These are phyloP conservation scores for Cyprinodon tularosa DNA, from an alignment of 2,113 vertebrate genomes.

Conservation along the genomic window DNA sequence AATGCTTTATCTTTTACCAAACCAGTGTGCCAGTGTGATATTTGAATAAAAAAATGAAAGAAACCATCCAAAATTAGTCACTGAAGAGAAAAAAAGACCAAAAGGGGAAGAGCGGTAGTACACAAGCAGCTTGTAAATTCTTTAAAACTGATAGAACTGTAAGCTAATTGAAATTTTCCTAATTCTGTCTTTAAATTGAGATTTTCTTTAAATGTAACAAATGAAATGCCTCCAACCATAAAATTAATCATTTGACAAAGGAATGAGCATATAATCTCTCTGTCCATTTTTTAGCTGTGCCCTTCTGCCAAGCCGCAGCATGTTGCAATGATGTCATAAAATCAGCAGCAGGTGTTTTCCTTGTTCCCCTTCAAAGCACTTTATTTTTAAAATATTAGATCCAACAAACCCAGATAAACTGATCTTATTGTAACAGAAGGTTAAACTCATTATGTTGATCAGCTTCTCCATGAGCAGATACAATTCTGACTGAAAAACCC, in stretches of 20 bases:
- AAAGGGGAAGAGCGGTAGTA: no score
- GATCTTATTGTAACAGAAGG: conserved; percentile 46
- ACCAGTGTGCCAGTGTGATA: no score
- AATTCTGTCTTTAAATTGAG: not conserved
- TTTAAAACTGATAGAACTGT: no score
- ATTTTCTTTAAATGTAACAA: not conserved
- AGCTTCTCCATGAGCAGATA: conserved; percentile 37
- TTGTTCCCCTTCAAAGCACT: conserved; percentile 48
- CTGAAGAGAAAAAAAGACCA: no score
- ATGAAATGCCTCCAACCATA: no score
- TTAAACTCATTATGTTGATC: conserved; percentile 12
- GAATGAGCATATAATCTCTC: not conserved
- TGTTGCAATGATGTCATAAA: conserved; percentile 49
- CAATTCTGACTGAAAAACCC: not conserved
- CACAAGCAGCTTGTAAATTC: no score
- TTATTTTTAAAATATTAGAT: conserved; percentile 24
- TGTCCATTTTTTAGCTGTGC: not conserved
- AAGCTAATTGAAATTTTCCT: no score
- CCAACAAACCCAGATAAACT: conserved; percentile 44
- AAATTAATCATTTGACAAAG: not conserved
- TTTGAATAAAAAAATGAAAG: no score
- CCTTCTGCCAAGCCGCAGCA: conserved; percentile 17
- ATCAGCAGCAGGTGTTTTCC: conserved; percentile 65
- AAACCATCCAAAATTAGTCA: no score
- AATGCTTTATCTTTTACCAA: no score